Evolutionary conservation across 92 coral and sea anemone genomes (phyloP).

Genomic region (Micromussa lordhowensis): DNA sequence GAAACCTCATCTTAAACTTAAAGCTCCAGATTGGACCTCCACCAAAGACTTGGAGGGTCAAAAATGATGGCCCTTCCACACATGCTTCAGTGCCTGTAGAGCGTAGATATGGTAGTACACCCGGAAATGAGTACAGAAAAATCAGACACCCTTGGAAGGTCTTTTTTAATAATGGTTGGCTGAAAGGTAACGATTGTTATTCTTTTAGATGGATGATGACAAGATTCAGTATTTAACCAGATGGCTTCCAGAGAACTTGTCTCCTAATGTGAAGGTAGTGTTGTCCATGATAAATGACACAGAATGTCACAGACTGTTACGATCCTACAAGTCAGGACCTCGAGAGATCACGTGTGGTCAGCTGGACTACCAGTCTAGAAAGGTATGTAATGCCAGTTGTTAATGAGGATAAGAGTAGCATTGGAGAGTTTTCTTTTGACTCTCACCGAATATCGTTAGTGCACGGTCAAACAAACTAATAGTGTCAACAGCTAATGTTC

Average conservation of each 20-base stretch:
- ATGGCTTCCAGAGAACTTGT: conserved; percentile 94
- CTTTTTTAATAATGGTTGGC: neutral
- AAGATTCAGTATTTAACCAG: conserved; percentile 94
- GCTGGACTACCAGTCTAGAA: conserved; percentile 85
- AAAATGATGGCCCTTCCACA: too few relatives aligned
- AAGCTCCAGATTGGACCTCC: too few relatives aligned
- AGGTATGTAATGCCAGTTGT: conserved; percentile 57
- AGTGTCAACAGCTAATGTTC: neutral
- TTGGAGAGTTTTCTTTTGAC: neutral
- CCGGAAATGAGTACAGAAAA: neutral
- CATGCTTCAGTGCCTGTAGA: too few relatives aligned
- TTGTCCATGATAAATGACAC: conserved; percentile 98
- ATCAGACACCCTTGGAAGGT: neutral
- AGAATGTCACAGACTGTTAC: conserved; percentile 90
- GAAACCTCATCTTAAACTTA: too few relatives aligned
- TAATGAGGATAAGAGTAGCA: too few relatives aligned
- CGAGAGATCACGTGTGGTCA: conserved; percentile 89
- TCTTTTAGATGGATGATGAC: conserved; percentile 91
- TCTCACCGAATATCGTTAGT: neutral
- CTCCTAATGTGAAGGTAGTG: conserved; percentile 91
- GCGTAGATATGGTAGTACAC: too few relatives aligned
- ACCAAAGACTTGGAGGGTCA: too few relatives aligned
- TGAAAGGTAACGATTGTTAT: neutral
- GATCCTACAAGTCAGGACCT: conserved; percentile 94
- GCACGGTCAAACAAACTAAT: neutral